Evolutionary conservation across 2,797 vertebrate genomes (phyloP).

Genomic region (Acanthurus tractus): DNA sequence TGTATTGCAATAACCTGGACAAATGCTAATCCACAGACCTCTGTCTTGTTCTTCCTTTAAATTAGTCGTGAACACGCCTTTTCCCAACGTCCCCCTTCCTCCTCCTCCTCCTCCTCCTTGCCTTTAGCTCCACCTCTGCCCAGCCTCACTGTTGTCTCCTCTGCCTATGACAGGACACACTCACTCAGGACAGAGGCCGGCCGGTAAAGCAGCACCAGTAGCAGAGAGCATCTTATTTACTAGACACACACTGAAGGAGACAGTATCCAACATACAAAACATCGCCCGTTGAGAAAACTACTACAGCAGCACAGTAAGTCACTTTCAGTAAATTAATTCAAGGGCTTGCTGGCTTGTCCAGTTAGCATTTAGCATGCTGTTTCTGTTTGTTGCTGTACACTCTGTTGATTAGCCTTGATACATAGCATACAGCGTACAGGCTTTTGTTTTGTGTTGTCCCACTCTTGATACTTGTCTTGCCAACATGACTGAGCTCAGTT

Average conservation of each 20-base stretch:
- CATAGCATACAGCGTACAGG: background rate
- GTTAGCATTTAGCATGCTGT: constrained; percentile 65
- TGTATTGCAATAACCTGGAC: background rate
- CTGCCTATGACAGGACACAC: constrained; percentile 64
- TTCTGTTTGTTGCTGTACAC: constrained; percentile 20
- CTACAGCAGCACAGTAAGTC: constrained; percentile 62
- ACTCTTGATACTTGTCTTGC: background rate
- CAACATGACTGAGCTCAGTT: background rate
- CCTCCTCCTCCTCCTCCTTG: constrained; percentile 41
- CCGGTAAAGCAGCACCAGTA: constrained; percentile 54
- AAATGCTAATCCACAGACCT: constrained; percentile 5
- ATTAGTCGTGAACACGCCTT: constrained; percentile 44
- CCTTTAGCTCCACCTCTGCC: constrained; percentile 60
- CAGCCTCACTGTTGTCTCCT: constrained; percentile 56
- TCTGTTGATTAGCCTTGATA: constrained; percentile 13
- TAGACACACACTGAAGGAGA: constrained; percentile 34
- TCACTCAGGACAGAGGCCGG: constrained; percentile 62
- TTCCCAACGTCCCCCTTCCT: background rate
- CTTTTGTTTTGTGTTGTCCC: constrained; percentile 8
- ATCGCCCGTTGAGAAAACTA: constrained; percentile 23
- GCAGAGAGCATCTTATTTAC: constrained; percentile 42
- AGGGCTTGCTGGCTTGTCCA: background rate
- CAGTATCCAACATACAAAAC: background rate
- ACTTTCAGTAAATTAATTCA: background rate
- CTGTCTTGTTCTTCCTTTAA: constrained; percentile 10